These are phyloP conservation scores for Scortum barcoo DNA, from an alignment of 2,113 vertebrate species.

Conservation along the genomic window DNA sequence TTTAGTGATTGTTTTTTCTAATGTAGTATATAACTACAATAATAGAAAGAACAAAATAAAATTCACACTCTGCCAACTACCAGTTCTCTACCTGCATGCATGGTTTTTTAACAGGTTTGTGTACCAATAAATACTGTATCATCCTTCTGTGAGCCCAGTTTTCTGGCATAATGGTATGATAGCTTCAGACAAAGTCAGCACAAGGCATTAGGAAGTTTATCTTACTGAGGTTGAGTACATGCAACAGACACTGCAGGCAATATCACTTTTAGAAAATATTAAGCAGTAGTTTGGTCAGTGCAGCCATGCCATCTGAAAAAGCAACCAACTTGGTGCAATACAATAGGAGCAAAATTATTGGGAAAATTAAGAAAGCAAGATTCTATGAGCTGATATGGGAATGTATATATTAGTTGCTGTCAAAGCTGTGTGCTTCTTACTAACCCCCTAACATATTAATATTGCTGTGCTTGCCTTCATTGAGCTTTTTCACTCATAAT, in stretches of 20 bases:
- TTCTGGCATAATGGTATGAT: background rate
- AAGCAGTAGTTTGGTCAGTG: background rate
- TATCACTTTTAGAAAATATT: background rate
- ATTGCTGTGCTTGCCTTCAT: background rate
- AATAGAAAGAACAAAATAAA: no score
- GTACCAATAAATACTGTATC: background rate
- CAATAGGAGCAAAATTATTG: background rate
- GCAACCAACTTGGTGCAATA: background rate
- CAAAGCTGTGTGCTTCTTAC: background rate
- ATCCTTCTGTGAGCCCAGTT: background rate
- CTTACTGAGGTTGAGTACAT: slow-evolving; percentile 17
- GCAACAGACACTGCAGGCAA: slow-evolving; percentile 29
- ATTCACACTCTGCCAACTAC: no score
- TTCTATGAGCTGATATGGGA: background rate
- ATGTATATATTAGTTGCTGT: background rate
- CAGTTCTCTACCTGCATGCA: no score
- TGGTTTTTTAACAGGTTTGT: no score
- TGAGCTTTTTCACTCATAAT: background rate
- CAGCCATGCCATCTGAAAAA: background rate
- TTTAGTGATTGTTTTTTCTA: no score
- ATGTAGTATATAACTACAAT: no score
- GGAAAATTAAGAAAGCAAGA: background rate
- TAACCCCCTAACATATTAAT: background rate
- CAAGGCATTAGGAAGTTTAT: background rate
- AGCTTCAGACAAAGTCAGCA: background rate